Percentiles rank a stretch among this genome's conserved stretches.
Evolutionary conservation across 2,888 invertebrate genomes (phyloP).

Genomic region (Subacronicta megacephala): DNA sequence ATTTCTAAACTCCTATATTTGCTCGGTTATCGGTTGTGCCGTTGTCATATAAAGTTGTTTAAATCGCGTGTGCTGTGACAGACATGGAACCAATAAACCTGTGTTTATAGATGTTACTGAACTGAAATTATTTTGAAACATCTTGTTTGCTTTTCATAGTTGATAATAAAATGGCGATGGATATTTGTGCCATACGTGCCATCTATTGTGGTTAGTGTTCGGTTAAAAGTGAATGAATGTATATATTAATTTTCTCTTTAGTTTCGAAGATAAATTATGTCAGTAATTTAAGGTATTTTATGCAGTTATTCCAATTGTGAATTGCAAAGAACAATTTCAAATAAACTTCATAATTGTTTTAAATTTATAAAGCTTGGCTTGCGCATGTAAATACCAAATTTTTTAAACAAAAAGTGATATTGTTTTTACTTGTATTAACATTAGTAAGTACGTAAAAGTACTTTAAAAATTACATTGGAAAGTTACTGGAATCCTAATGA

Average conservation of each 20-base stretch:
- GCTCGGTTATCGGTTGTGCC: constrained; percentile 15
- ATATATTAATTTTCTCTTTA: too few relatives aligned
- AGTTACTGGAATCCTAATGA: constrained; percentile 1
- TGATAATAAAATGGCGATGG: constrained; percentile 38
- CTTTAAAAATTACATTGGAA: not conserved
- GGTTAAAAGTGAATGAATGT: too few relatives aligned
- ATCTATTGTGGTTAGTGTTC: constrained; percentile 28
- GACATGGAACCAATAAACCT: constrained; percentile 51
- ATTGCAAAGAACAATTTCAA: too few relatives aligned
- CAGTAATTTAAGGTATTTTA: too few relatives aligned
- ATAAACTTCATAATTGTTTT: too few relatives aligned
- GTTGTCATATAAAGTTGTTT: constrained; percentile 30
- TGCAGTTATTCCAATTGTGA: too few relatives aligned
- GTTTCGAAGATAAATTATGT: too few relatives aligned
- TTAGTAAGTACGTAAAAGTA: too few relatives aligned
- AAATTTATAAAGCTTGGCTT: too few relatives aligned
- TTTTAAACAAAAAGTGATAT: too few relatives aligned
- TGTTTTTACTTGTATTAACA: too few relatives aligned
- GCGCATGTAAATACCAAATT: too few relatives aligned
- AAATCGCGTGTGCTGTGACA: constrained; percentile 38
- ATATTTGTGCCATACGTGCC: constrained; percentile 14
- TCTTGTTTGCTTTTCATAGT: constrained; percentile 38
- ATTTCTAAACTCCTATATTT: constrained; percentile 29
- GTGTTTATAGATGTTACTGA: constrained; percentile 47
- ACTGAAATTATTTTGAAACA: constrained; percentile 39